phyloP scores from a whole-genome alignment of 2,888 invertebrate species.

The Anodontia alba region DNA sequence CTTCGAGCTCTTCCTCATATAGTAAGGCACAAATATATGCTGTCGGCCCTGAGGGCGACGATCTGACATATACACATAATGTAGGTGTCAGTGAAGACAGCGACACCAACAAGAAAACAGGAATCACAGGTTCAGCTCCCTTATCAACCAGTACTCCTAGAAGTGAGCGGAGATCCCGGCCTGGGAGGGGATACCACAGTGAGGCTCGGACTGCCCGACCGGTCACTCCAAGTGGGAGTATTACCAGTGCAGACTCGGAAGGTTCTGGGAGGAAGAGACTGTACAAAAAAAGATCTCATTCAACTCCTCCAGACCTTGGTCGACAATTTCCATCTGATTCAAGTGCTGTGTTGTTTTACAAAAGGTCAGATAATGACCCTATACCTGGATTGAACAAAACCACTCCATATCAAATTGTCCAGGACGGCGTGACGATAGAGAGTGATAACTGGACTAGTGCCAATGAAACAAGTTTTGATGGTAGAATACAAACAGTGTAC shows the following conservation, averaged over 20 bases:
- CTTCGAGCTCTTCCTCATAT: conserved; percentile 56
- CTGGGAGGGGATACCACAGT: conserved; percentile 26
- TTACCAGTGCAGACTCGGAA: conserved; percentile 59
- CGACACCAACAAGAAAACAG: not conserved
- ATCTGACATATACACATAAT: conserved; percentile 6
- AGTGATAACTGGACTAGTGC: conserved; percentile 60
- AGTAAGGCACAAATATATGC: conserved; percentile 50
- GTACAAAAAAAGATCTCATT: conserved; percentile 67
- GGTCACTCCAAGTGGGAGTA: conserved; percentile 45
- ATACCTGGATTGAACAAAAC: conserved; percentile 52
- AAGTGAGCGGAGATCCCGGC: conserved; percentile 27
- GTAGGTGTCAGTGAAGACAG: conserved; percentile 5
- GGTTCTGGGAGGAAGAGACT: conserved; percentile 44
- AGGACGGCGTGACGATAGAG: conserved; percentile 46
- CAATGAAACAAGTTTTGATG: conserved; percentile 42
- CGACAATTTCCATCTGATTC: conserved; percentile 20
- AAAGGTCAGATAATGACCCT: conserved; percentile 47
- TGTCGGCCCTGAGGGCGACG: conserved; percentile 27
- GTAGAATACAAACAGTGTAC: conserved; percentile 45
- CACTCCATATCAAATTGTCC: conserved; percentile 27
- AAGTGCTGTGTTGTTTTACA: conserved; percentile 46
- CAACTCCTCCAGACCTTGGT: conserved; percentile 67
- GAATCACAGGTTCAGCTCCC: conserved; percentile 9
- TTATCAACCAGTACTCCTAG: conserved; percentile 56
- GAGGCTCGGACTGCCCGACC: conserved; percentile 42